Conservation (phyloP, 2,888 invertebrate genomes). For the Pammene aurita region DNA sequence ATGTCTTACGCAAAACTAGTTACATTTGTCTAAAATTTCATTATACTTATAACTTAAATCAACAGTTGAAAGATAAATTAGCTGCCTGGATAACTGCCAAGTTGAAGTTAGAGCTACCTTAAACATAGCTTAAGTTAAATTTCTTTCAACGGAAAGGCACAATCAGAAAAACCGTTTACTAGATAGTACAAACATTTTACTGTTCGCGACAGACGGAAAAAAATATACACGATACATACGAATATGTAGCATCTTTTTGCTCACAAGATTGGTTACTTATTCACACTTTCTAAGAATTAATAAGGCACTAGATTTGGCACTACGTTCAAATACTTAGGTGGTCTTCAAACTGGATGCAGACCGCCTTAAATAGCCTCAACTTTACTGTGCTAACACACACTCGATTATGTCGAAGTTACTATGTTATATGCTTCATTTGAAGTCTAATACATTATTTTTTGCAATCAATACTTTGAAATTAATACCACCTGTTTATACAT, state of each 20-base stretch:
- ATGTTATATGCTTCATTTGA: neutral
- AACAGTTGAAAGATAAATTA: conserved; percentile 29
- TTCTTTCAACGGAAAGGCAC: too few relatives aligned
- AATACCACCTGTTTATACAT: neutral
- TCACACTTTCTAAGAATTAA: neutral
- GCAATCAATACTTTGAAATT: neutral
- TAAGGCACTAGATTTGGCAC: conserved; percentile 19
- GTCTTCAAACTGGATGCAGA: too few relatives aligned
- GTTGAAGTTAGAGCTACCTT: neutral
- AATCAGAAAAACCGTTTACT: too few relatives aligned
- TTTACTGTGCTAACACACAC: neutral
- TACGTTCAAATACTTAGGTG: conserved; percentile 1
- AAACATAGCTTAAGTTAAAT: neutral
- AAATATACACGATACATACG: too few relatives aligned
- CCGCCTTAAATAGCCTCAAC: neutral
- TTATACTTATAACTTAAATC: conserved; percentile 27
- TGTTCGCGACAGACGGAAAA: too few relatives aligned
- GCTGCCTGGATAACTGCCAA: neutral
- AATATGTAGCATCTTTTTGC: too few relatives aligned
- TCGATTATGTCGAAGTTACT: conserved; percentile 11
- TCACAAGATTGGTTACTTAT: neutral
- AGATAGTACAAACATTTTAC: too few relatives aligned
- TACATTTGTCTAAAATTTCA: conserved; percentile 38
- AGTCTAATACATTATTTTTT: neutral
- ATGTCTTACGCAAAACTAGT: conserved; percentile 62